Base-by-base conservation (phyloP, 2,113 vertebrate species). In the Protomyctophum bolini region DNA sequence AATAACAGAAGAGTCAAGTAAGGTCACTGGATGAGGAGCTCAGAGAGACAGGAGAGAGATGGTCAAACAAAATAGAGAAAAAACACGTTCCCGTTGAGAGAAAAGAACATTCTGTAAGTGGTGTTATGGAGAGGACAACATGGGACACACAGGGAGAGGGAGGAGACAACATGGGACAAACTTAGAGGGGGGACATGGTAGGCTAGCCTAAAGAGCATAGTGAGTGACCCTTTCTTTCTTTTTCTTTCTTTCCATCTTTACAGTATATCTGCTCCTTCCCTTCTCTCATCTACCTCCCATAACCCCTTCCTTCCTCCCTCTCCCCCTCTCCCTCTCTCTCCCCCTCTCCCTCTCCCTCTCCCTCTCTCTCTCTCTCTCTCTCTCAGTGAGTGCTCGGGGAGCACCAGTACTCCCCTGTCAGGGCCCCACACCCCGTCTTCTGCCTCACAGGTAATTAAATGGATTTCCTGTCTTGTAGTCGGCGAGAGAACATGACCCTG, bases 381-480 rank as follows among this genome's bases (percentile, higher is more conserved):
- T 58, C 76, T 83, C 93, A 94, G 94, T 96, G 94, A 95, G 94
- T 94, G 92, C 93, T 95, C 91, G 73, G 88, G 82, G 85, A 95
- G 92, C 94, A 3, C 95, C 93, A 85, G 94, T 94, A 94, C 93
- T 95, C 92, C 93, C 93, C 94, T 95, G 95, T 97, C 94, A 96
- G 93, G 89, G 91, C 93, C 87, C 93, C 92, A 92, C 92, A 94
- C 93, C 92, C 94, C 91, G 89, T 96, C 96, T 97, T 94, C 92
- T 94, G 95, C 95, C 97, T 97, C 97, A 96, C 94, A 97, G 95
- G 96, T 98, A 99, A 99, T 98, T 99, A 98, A 97, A 98, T 98
- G 95, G 97, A 99, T 99, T 98, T 99, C 96, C 96, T 98, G 96
- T 99, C 97, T 97, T 98, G 96, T 98, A 97, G 94, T 95, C 94